A percentile compares a stretch with the other conserved stretches of the same genome.
Evolutionary conservation across 2,113 vertebrate genomes (phyloP).

Genomic region (Sinocyclocheilus grahami): DNA sequence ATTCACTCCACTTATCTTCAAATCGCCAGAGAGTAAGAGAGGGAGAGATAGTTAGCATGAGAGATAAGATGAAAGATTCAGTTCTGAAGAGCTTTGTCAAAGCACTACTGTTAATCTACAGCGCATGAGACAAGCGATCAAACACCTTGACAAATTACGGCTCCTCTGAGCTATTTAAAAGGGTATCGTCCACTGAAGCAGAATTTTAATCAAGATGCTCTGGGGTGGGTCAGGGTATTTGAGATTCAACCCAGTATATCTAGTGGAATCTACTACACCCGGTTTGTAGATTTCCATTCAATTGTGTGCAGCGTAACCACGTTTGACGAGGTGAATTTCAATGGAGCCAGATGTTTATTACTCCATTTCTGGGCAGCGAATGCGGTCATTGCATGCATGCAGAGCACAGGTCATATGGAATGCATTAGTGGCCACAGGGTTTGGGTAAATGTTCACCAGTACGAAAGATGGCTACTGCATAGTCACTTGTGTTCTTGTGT

Average conservation of each 20-base stretch:
- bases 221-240: background rate
- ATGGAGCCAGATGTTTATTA: conserved; percentile 31
- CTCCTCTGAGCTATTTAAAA: background rate
- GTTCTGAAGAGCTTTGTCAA: conserved; percentile 32
- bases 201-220: conserved; percentile 24
- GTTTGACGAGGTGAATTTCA: no score
- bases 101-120: conserved; percentile 34
- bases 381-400: conserved; percentile 22
- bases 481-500: background rate
- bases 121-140: conserved; percentile 25
- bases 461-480: background rate
- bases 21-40: conserved; percentile 6
- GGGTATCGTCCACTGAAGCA: background rate
- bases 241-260: background rate
- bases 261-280: background rate
- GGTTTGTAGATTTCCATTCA: background rate
- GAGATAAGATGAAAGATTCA: conserved; percentile 32
- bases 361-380: conserved; percentile 24
- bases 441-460: background rate
- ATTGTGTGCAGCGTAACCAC: background rate
- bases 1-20: background rate
- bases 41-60: background rate
- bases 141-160: background rate
- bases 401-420: conserved; percentile 24
- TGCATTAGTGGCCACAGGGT: background rate